phyloP scores from a whole-genome alignment of 1,140 invertebrate species.

The Meloidogyne hapla region DNA sequence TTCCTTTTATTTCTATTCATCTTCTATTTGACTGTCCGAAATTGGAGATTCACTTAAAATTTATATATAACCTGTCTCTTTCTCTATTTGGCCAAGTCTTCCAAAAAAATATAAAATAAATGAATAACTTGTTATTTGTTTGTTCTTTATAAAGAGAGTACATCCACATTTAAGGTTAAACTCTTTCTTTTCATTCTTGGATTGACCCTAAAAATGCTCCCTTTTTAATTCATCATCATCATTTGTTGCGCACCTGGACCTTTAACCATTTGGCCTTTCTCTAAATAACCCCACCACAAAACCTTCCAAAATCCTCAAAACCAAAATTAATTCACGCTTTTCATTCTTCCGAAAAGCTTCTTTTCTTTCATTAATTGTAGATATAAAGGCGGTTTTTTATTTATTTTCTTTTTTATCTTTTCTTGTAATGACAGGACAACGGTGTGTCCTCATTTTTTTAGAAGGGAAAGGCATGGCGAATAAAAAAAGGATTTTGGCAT shows the following conservation, averaged over 20 bases:
- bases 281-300: neutral
- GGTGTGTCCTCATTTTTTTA: slow-evolving; percentile 1
- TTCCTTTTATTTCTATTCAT: neutral
- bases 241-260: slow-evolving; percentile 1
- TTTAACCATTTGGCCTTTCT: slow-evolving; percentile 2
- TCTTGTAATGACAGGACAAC: neutral
- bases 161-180: neutral
- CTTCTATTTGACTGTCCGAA: neutral
- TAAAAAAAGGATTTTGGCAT: neutral
- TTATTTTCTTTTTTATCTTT: neutral
- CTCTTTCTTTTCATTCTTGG: neutral
- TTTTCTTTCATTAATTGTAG: neutral
- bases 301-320: neutral
- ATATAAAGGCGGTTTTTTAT: neutral
- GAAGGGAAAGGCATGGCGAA: neutral
- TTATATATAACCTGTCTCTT: neutral
- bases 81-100: neutral
- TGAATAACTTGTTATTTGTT: neutral
- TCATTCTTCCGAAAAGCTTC: neutral
- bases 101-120: too few relatives aligned
- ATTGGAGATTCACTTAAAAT: slow-evolving; percentile 1
- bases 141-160: neutral
- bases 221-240: neutral
- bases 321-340: slow-evolving; percentile 6
- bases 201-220: neutral